phyloP scores from a whole-genome alignment of 2,113 vertebrate genomes.

The Sorex araneus region DNA sequence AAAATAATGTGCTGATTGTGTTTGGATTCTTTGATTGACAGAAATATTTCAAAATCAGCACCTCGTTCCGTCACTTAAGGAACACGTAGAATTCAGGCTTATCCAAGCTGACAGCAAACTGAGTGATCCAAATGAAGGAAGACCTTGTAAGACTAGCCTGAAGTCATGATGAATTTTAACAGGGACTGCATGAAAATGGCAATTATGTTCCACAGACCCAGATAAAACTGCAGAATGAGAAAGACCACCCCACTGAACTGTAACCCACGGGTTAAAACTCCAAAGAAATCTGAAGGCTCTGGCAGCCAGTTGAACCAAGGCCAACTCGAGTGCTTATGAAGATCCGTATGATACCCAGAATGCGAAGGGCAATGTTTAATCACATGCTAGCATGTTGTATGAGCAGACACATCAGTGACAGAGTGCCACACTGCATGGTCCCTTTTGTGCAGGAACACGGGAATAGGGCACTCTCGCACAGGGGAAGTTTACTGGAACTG shows the following conservation, averaged over 20 bases:
- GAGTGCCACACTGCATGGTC: no score
- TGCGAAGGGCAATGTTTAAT: neutral
- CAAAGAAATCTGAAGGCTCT: neutral
- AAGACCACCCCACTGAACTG: neutral
- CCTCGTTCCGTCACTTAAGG: neutral
- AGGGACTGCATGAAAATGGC: neutral
- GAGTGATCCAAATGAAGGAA: constrained; percentile 5
- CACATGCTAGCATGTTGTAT: neutral
- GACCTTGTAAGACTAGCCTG: neutral
- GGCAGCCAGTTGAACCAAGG: neutral
- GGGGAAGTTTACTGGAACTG: neutral
- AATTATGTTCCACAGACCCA: constrained; percentile 9
- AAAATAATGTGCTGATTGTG: neutral
- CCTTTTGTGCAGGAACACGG: neutral
- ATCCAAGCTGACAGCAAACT: neutral
- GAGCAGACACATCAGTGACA: neutral
- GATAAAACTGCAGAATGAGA: neutral
- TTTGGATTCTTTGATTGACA: neutral
- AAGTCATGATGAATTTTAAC: constrained; percentile 20
- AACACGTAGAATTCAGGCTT: neutral
- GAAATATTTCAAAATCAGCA: constrained; percentile 45
- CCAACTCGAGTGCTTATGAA: neutral
- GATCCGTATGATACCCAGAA: neutral
- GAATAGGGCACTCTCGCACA: neutral
- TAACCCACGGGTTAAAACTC: neutral